Evolutionary conservation across 2,113 vertebrate genomes (phyloP), one percentile per base, ranked within the genome.

Genomic region (Myotis davidii): DNA sequence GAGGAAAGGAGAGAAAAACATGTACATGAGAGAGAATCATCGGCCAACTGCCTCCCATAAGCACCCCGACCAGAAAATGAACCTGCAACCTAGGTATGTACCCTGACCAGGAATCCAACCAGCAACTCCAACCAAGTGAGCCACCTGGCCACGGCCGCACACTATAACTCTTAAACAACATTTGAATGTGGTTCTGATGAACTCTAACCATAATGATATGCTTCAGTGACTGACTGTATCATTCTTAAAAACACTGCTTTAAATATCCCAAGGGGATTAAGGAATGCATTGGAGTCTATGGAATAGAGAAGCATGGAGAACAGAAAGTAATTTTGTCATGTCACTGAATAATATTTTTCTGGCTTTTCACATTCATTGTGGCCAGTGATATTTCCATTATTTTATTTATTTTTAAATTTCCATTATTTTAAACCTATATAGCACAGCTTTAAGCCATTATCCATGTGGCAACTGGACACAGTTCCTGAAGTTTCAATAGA

Each of bases 101-200:
- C 61, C 27, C 61, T 64, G 27, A 64, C 61, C 27, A 14, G 61
- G 61, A 64, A 64, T 64, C 27, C 12, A 64, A 32, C 61, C 27
- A 29, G 27, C 61, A 64, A 13, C 12, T 64, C 27, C 61, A 64
- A 64, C 61, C 27, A 29, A 65, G 29, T n/a, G 29, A n/a, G 13
- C 29, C 64, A 32, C 29, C 13, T n/a, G 61, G 25, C 61, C 61
- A 64, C 2, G 12, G 27, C 27, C 11, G 1, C 27, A 64, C 27
- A 65, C 29, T 85, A 9, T 50, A 45, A 61, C 27, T 90, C 17
- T 67, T 50, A 91, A 77, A 72, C 34, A 25, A 72, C 21, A 95
- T 64, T 78, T 74, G 29, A 90, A 88, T 84, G 11, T 67, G 45
- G 17, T 79, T 91, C 32, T 91, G 59, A 89, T 93, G 9, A 93